Evolutionary conservation across 2,888 invertebrate genomes (phyloP), one percentile per base, ranked within the genome.

Genomic region (Eutolmus rufibarbis): DNA sequence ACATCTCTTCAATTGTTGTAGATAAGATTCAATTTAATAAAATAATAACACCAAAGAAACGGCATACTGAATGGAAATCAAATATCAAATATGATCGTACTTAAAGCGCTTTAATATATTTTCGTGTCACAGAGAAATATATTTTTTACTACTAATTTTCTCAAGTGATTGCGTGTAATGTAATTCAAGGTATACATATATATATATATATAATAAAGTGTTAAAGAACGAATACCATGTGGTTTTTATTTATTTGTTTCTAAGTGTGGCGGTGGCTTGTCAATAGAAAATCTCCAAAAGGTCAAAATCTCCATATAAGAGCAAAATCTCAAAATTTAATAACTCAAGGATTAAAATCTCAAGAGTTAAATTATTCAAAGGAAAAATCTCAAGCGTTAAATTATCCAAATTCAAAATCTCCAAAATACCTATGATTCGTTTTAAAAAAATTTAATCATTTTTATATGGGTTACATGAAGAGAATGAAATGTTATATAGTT

Each of bases 51-150:
- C 84, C 84, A 84, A 84, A 84, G 84, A 84, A 84, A 74, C 84
- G 84, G 74, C 84, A 84, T 23, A 84, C 28, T 84, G 66, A 84
- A 31, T 84, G 74, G 66, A 81, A 81, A 81, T 56, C 34, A 84
- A 40, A 84, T 66, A 84, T 84, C 84, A 66, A 43, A 66, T 37
- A 66, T 57, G 40, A 84, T 84, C 40, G 84, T 84, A 84, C 84
- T 84, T 84, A 84, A 84, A 84, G 43, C 84, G 84, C 84, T 84
- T 84, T 84, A 74, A 84, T 84, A 84, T 84, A 66, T 84, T 84
- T 84, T 84, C 84, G 40, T 66, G 84, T 84, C 84, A 84, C 84
- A 84, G 84, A 84, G 84, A 84, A 84, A 84, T 84, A 84, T 84
- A 84, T 84, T 84, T 84, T 84, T 84, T 84, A 84, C 43, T 37